phyloP scores from a whole-genome alignment of 2,113 vertebrate genomes.

The Lethenteron camtschaticum region DNA sequence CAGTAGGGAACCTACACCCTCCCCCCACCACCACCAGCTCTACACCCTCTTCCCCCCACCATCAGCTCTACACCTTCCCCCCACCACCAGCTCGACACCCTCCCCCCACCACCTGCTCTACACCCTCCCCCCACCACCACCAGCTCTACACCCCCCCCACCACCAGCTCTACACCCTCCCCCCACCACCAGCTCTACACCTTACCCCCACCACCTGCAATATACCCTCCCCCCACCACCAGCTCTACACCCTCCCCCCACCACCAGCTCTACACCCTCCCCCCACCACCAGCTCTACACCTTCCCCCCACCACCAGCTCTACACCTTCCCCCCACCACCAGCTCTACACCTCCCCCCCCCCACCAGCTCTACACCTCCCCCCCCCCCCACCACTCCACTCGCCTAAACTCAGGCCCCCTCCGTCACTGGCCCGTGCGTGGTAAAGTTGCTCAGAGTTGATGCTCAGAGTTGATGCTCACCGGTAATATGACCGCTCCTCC shows the following conservation, averaged over 20 bases:
- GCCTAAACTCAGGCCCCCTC: no score
- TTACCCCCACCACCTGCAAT: background rate
- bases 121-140: background rate
- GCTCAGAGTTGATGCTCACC: no score
- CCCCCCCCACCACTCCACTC: no score
- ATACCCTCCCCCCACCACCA: background rate
- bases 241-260: background rate
- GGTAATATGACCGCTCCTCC: no score
- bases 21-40: background rate
- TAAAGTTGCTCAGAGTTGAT: no score
- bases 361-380: background rate
- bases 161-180: background rate
- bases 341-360: background rate
- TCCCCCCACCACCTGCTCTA: background rate
- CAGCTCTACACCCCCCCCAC: background rate
- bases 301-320: background rate
- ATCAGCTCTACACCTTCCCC: background rate
- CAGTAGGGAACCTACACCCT: background rate
- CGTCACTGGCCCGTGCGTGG: no score
- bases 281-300: no score
- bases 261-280: background rate
- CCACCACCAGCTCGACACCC: background rate
- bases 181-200: background rate
- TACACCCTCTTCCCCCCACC: background rate
- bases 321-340: background rate